These are phyloP conservation scores for Athalia circularis DNA, from an alignment of 2,888 invertebrate species.

Conservation along the genomic window DNA sequence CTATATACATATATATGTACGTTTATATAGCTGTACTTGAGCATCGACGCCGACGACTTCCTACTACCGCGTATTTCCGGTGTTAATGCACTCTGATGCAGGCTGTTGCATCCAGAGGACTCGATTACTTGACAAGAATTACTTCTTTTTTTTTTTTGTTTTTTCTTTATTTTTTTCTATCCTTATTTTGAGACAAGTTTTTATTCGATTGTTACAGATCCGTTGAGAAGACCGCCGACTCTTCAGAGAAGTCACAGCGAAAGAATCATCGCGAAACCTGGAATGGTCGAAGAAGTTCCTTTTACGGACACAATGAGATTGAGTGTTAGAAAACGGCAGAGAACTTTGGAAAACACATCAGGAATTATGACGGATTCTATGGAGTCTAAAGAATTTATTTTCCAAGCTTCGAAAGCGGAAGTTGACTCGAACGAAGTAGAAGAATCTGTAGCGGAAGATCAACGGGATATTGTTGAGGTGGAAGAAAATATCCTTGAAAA, in stretches of 20 bases:
- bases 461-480: not conserved
- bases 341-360: not conserved
- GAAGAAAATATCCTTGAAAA: slow-evolving; percentile 44
- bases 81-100: slow-evolving; percentile 52
- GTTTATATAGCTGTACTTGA: not conserved
- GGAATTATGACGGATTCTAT: not conserved
- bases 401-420: not conserved
- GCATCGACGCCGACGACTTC: slow-evolving; percentile 49
- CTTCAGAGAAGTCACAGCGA: slow-evolving; percentile 73
- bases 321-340: slow-evolving; percentile 74
- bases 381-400: too few relatives aligned
- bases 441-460: not conserved
- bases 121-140: too few relatives aligned
- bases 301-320: slow-evolving; percentile 92
- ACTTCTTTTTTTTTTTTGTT: too few relatives aligned
- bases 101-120: not conserved
- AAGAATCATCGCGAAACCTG: slow-evolving; percentile 73
- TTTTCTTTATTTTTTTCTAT: too few relatives aligned
- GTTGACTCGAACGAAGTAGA: too few relatives aligned
- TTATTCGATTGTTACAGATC: slow-evolving; percentile 14
- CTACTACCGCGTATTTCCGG: slow-evolving; percentile 59
- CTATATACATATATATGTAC: not conserved
- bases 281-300: slow-evolving; percentile 76
- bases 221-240: slow-evolving; percentile 52
- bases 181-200: too few relatives aligned